A percentile compares a stretch with the other conserved stretches of the same genome.
These are phyloP conservation scores for Coilia nasus DNA, from an alignment of 2,797 vertebrate species.

Conservation along the genomic window DNA sequence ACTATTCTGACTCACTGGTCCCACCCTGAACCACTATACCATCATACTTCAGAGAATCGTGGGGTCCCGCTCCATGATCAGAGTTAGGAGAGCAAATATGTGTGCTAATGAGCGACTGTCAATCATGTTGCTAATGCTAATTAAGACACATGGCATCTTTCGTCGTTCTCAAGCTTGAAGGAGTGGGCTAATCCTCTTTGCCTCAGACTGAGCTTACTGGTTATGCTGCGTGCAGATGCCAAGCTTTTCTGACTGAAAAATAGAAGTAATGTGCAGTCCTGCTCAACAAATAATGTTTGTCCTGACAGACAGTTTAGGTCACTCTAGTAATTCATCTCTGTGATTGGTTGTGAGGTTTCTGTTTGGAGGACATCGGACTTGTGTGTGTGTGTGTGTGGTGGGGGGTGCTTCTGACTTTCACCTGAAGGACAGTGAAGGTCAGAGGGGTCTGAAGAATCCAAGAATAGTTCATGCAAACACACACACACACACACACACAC, in stretches of 20 bases:
- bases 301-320: neutral
- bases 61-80: neutral
- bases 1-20: neutral
- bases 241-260: constrained; percentile 9
- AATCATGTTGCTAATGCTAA: constrained; percentile 32
- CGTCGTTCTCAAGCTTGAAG: neutral
- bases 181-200: constrained; percentile 43
- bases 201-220: constrained; percentile 31
- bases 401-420: neutral
- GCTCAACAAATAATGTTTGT: neutral
- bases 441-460: neutral
- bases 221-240: constrained; percentile 23
- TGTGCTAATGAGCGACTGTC: neutral
- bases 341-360: neutral
- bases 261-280: neutral
- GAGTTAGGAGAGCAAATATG: neutral
- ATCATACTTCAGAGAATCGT: neutral
- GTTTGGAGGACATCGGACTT: neutral
- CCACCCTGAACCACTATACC: neutral
- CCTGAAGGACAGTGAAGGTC: neutral
- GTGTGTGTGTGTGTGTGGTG: neutral
- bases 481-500: neutral
- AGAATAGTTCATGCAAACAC: neutral
- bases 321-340: neutral
- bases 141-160: constrained; percentile 29